Conservation (phyloP, 2,797 vertebrate genomes). For the Alauda arvensis region DNA sequence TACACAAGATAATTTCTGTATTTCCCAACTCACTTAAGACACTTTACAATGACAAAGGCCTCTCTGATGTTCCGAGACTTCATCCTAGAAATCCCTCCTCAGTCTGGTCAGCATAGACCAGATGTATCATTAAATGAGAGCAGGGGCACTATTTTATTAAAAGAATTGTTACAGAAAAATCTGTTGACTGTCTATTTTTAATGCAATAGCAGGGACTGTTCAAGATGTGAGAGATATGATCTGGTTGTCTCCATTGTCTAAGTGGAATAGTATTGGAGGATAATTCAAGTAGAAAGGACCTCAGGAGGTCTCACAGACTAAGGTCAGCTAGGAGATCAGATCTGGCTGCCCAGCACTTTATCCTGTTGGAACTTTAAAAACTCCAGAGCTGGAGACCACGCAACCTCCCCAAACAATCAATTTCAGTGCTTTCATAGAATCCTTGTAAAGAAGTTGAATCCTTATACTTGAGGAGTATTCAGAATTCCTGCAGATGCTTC, state of each 20-base stretch:
- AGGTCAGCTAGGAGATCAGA: not conserved
- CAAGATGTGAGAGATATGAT: not conserved
- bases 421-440: not conserved
- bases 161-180: not conserved
- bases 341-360: not conserved
- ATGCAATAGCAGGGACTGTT: not conserved
- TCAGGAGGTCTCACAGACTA: not conserved
- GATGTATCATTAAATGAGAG: not conserved
- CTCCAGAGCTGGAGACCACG: not conserved
- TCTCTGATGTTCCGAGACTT: not conserved
- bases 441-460: not conserved
- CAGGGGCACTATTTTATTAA: not conserved
- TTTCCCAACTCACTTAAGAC: not conserved
- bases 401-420: not conserved
- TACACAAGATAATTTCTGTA: not conserved
- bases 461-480: not conserved
- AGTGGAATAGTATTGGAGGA: not conserved
- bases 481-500: not conserved
- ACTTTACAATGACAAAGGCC: not conserved
- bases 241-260: not conserved
- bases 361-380: not conserved
- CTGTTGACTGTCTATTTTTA: not conserved
- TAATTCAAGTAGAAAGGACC: not conserved
- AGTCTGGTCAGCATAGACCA: not conserved
- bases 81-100: not conserved